phyloP scores from a whole-genome alignment of 2,888 invertebrate genomes.

The Fragum fragum region DNA sequence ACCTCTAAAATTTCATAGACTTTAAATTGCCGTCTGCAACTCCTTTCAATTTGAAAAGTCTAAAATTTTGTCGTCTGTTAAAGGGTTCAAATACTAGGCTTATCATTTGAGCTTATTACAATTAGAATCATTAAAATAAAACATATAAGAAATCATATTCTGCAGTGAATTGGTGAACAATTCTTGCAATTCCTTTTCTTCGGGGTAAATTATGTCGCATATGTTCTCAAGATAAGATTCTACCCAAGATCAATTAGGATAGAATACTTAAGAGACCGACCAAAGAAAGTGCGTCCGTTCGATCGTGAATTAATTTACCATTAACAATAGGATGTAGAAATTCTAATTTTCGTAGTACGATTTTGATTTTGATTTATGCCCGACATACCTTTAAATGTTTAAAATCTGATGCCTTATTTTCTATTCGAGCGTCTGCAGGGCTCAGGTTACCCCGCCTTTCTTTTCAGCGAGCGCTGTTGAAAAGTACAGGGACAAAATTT shows the following conservation, averaged over 20 bases:
- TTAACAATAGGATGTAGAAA: conserved; percentile 6
- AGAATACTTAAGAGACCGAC: neutral
- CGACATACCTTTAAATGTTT: conserved; percentile 28
- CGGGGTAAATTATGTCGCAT: neutral
- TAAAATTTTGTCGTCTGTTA: no score
- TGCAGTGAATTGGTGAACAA: no score
- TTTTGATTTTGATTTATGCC: conserved; percentile 19
- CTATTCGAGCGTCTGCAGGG: conserved; percentile 40
- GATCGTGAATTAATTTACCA: conserved; percentile 7
- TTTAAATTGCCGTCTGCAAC: no score
- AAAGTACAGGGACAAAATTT: conserved; percentile 16
- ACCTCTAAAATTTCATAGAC: no score
- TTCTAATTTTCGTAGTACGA: conserved; percentile 21
- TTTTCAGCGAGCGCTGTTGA: conserved; percentile 27
- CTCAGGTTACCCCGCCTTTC: conserved; percentile 30
- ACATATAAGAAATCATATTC: no score
- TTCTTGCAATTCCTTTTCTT: neutral
- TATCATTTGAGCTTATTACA: no score
- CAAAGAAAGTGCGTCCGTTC: conserved; percentile 11
- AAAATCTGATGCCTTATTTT: conserved; percentile 44
- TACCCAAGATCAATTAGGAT: neutral
- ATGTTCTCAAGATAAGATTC: neutral
- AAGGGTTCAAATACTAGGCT: no score
- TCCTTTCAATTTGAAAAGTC: no score
- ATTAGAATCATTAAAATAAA: no score